Percentiles rank a stretch among this genome's conserved stretches.
Conservation (phyloP, 2,113 vertebrate genomes). For the Ranitomeya imitator region DNA sequence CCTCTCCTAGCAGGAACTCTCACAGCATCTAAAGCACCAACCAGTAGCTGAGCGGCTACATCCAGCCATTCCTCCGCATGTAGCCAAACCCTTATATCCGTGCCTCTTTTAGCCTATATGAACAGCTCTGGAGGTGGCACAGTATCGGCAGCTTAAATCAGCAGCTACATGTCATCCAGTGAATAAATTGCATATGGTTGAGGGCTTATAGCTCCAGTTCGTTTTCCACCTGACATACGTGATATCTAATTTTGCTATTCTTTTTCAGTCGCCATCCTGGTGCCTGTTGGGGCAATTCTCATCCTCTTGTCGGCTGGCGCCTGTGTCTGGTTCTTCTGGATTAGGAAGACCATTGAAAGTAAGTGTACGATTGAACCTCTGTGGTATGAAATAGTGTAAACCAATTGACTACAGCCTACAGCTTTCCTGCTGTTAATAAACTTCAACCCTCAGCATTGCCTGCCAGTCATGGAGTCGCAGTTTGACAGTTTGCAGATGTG, state of each 20-base stretch:
- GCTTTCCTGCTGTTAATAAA: neutral
- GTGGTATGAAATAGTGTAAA: neutral
- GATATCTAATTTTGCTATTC: neutral
- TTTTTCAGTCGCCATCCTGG: neutral
- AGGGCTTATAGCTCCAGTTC: no score
- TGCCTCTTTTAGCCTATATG: neutral
- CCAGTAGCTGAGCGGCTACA: neutral
- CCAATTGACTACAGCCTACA: neutral
- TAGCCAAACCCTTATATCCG: neutral
- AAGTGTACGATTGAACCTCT: neutral
- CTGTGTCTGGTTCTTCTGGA: neutral
- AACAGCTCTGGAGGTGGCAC: neutral
- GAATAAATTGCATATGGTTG: neutral
- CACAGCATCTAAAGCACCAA: neutral
- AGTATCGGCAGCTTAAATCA: neutral
- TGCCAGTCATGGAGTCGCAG: neutral
- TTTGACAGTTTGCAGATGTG: neutral
- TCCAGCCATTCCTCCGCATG: neutral
- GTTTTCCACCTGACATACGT: neutral
- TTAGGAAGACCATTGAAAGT: neutral
- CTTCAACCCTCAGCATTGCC: neutral
- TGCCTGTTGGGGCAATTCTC: neutral
- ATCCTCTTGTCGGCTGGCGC: neutral
- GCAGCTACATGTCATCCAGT: neutral
- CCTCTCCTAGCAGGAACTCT: neutral